Evolutionary conservation across 1,140 invertebrate species (phyloP), one percentile per base, ranked within the genome.

Genomic region (Polyergus mexicanus): DNA sequence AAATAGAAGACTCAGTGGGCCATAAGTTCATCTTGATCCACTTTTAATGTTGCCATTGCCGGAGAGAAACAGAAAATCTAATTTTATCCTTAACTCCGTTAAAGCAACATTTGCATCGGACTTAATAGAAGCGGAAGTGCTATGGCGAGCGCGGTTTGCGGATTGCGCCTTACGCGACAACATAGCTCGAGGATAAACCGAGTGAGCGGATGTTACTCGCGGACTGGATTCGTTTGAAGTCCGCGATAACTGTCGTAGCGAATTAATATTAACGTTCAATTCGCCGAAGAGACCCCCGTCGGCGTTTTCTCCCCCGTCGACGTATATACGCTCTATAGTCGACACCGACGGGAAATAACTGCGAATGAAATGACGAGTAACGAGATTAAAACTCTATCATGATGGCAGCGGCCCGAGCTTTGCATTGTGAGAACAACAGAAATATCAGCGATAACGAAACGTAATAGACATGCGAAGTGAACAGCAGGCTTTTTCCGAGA

Each of bases 31-130:
- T 38, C 76, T 54, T 38, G 76, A 80, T 22, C n/a, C 76, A 68
- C 8, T 72, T 25, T 81, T 81, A 60, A 81, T 1, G 47, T 51
- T 25, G 38, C 44, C 41, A 51, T 78, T 58, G 66, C 66, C 68
- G 51, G n/a, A 47, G 71, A 22, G 77, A 63, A 83, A 88, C 25
- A 56, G 75, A 51, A 89, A 90, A 90, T 90, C 85, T 85, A 90
- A 90, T 90, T 90, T 87, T 19, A 54, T 56, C 63, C 60, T 89
- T 84, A 89, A 72, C 68, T 28, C 62, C n/a, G 38, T 69, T 41
- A 60, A 66, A 66, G 56, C 47, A 32, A 62, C 58, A 84, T 86
- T 89, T 89, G 87, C 88, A 89, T 89, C 83, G 77, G 62, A 1
- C 66, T 84, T 89, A 86, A 89, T 86, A 58, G 84, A 88, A 83